A percentile compares a stretch with the other conserved stretches of the same genome.
These are phyloP conservation scores for Pangasius macronema DNA, from an alignment of 2,797 vertebrate genomes.

Conservation along the genomic window DNA sequence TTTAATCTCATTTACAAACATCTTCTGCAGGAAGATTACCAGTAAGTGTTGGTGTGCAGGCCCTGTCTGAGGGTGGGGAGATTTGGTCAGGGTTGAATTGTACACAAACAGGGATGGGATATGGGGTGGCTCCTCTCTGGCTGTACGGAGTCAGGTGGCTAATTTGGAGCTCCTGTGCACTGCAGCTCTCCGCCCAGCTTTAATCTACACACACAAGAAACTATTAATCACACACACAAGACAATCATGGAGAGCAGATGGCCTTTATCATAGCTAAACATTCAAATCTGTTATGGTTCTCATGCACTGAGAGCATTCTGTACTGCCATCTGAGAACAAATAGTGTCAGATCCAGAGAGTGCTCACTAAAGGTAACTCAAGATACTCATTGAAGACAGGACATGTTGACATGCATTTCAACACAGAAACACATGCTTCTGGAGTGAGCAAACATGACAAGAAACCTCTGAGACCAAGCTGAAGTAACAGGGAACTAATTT, in stretches of 20 bases:
- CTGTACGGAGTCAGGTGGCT: slow-evolving; percentile 92
- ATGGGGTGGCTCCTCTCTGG: slow-evolving; percentile 31
- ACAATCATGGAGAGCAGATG: neutral
- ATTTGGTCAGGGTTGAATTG: slow-evolving; percentile 86
- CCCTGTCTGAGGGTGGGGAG: slow-evolving; percentile 70
- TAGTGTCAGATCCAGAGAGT: neutral
- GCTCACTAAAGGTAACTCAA: slow-evolving; percentile 9
- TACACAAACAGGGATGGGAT: slow-evolving; percentile 33
- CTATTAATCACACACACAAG: slow-evolving; percentile 40
- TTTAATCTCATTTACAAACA: neutral
- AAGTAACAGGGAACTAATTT: neutral
- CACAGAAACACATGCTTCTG: slow-evolving; percentile 47
- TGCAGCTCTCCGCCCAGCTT: slow-evolving; percentile 96
- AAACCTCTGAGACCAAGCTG: neutral
- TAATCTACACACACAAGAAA: slow-evolving; percentile 77
- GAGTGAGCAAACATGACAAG: neutral
- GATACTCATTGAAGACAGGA: slow-evolving; percentile 34
- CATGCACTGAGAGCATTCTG: slow-evolving; percentile 44
- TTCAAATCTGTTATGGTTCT: slow-evolving; percentile 12
- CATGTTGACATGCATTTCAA: slow-evolving; percentile 45
- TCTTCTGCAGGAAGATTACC: slow-evolving; percentile 40
- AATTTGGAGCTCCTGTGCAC: slow-evolving; percentile 96
- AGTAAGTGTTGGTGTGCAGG: slow-evolving; percentile 38
- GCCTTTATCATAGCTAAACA: neutral
- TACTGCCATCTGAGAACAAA: slow-evolving; percentile 22